Conservation (phyloP, 2,797 vertebrate species). For the Rhinatrema bivittatum region DNA sequence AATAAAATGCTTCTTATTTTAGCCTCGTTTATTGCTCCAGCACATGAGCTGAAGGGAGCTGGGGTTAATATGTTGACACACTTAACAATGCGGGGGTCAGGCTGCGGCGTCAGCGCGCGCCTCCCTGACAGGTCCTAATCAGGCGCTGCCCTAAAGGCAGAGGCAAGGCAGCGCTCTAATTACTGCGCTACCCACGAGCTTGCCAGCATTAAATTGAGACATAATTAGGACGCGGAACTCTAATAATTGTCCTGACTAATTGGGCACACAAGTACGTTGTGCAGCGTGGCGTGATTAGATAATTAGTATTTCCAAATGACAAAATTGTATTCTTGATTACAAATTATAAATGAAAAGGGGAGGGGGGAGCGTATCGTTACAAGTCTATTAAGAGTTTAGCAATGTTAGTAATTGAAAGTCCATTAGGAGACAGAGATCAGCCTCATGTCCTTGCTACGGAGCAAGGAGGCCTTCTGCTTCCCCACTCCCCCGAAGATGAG, state of each 20-base stretch:
- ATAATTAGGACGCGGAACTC: slow-evolving; percentile 91
- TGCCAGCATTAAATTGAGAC: slow-evolving; percentile 86
- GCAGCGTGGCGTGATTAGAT: slow-evolving; percentile 66
- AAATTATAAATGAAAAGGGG: slow-evolving; percentile 45
- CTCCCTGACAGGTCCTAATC: slow-evolving; percentile 96
- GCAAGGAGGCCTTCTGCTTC: slow-evolving; percentile 4
- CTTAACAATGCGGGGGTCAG: slow-evolving; percentile 95
- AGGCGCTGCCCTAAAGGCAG: slow-evolving; percentile 89
- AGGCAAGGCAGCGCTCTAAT: slow-evolving; percentile 82
- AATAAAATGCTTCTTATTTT: slow-evolving; percentile 72
- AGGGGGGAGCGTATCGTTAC: slow-evolving; percentile 33
- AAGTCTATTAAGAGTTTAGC: slow-evolving; percentile 51
- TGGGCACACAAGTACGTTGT: slow-evolving; percentile 76
- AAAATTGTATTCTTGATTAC: slow-evolving; percentile 65
- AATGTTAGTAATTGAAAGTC: slow-evolving; percentile 42
- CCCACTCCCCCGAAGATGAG: too few species aligned
- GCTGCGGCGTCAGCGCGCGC: slow-evolving; percentile 83
- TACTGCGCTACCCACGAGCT: slow-evolving; percentile 75
- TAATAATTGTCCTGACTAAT: slow-evolving; percentile 95
- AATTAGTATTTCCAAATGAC: slow-evolving; percentile 75
- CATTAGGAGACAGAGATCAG: slow-evolving; percentile 37
- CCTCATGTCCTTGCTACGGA: slow-evolving; percentile 1
- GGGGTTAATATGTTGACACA: slow-evolving; percentile 99
- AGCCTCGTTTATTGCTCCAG: slow-evolving; percentile 52
- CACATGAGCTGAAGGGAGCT: slow-evolving; percentile 92